phyloP scores from a whole-genome alignment of 2,888 invertebrate species.

The Pterostichus niger region DNA sequence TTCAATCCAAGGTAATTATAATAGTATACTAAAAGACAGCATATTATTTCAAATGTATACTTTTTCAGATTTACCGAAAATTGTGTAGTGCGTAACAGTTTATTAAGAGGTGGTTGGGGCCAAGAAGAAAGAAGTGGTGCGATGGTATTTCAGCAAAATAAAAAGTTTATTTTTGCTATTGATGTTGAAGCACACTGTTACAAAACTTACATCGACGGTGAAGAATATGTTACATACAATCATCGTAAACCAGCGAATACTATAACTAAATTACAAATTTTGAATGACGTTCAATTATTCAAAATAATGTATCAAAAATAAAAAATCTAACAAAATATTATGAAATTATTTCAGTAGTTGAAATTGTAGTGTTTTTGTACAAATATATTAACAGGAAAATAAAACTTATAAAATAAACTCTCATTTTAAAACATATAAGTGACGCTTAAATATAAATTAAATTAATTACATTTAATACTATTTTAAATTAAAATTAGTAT shows the following conservation, averaged over 20 bases:
- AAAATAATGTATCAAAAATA: conserved; percentile 43
- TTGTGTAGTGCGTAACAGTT: conserved; percentile 26
- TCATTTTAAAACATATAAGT: too few species aligned
- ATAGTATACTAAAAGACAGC: too few species aligned
- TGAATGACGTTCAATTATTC: not conserved
- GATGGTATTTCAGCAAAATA: not conserved
- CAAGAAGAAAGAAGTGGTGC: conserved; percentile 20
- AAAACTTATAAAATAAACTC: too few species aligned
- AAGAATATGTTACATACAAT: conserved; percentile 21
- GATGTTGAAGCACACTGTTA: conserved; percentile 12
- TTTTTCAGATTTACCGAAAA: not conserved
- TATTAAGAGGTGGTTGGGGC: not conserved
- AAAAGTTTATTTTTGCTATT: conserved; percentile 27
- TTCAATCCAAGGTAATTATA: conserved; percentile 3
- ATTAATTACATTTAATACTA: too few species aligned
- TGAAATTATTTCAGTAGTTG: too few species aligned
- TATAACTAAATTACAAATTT: not conserved
- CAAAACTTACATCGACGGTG: conserved; percentile 23
- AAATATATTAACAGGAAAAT: too few species aligned
- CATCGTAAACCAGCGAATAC: conserved; percentile 2
- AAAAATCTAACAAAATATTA: not conserved
- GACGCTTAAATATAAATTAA: too few species aligned
- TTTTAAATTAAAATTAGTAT: too few species aligned
- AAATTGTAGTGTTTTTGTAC: too few species aligned
- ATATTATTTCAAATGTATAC: too few species aligned